These are phyloP conservation scores for Lasiurus borealis DNA, from an alignment of 2,113 vertebrate species.

Conservation along the genomic window DNA sequence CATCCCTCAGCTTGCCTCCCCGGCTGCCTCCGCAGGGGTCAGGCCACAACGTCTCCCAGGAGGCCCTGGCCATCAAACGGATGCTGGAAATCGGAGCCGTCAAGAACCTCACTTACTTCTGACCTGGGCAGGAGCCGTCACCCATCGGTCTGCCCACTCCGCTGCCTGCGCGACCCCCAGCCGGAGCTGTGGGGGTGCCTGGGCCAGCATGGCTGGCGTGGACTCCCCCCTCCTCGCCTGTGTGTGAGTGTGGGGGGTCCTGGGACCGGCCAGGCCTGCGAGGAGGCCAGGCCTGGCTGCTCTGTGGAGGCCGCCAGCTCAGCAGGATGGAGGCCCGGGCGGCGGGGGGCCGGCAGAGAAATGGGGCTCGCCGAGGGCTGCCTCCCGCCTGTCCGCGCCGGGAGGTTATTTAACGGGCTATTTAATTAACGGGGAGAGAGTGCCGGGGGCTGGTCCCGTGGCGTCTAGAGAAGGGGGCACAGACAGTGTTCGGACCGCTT, in stretches of 20 bases:
- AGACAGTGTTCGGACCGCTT: constrained; percentile 58
- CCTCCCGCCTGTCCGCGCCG: background rate
- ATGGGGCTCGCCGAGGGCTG: background rate
- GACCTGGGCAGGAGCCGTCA: background rate
- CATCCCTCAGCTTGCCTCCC: background rate
- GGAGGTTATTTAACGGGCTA: constrained; percentile 81
- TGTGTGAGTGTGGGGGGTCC: background rate
- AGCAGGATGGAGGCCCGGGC: background rate
- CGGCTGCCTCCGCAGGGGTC: constrained; percentile 77
- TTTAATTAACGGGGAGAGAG: constrained; percentile 77
- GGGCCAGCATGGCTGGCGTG: background rate
- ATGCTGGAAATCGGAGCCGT: constrained; percentile 87
- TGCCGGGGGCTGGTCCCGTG: constrained; percentile 75
- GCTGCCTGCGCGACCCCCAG: background rate
- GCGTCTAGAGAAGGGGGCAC: constrained; percentile 48
- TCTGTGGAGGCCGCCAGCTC: background rate
- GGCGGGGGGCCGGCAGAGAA: background rate
- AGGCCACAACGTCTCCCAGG: constrained; percentile 87
- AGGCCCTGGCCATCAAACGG: constrained; percentile 87
- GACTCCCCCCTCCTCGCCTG: background rate
- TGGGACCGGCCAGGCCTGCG: background rate
- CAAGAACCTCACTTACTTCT: constrained; percentile 90
- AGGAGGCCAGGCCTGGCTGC: background rate
- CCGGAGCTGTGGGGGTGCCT: background rate
- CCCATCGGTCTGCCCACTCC: background rate